A percentile compares a stretch with the other conserved stretches of the same genome.
phyloP scores from a whole-genome alignment of 2,113 vertebrate species.

The Apaloderma vittatum region DNA sequence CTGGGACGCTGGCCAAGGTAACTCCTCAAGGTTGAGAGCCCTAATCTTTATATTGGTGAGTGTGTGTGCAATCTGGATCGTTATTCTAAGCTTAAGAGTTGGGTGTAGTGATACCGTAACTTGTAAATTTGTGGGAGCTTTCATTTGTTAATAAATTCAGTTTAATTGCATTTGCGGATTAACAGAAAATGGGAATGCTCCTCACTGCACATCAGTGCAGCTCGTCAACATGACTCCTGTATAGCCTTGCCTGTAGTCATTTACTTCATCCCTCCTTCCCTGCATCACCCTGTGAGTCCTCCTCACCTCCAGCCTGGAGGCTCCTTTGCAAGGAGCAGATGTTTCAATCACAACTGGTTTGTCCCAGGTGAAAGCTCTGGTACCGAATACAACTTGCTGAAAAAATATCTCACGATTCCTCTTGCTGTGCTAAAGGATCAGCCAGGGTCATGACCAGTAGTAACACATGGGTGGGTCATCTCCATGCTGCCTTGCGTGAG shows the following conservation, averaged over 20 bases:
- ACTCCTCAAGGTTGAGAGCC: too few relatives aligned
- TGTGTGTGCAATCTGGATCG: too few relatives aligned
- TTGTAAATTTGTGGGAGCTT: too few relatives aligned
- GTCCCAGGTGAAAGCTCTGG: neutral
- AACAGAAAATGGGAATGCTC: too few relatives aligned
- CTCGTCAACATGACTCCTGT: neutral
- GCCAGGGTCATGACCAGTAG: neutral
- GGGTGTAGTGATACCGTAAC: too few relatives aligned
- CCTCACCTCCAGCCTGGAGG: neutral
- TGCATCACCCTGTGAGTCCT: neutral
- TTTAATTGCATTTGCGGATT: too few relatives aligned
- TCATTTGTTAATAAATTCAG: too few relatives aligned
- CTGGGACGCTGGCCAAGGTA: too few relatives aligned
- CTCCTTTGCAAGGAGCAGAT: neutral
- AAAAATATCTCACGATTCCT: neutral
- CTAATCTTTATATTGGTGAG: too few relatives aligned
- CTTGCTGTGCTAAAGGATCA: neutral
- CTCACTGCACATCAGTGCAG: neutral
- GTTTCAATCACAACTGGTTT: neutral
- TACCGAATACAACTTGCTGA: rapidly evolving
- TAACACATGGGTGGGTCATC: rapidly evolving
- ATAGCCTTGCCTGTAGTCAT: neutral
- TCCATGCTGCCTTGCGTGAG: neutral
- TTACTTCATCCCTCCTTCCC: neutral
- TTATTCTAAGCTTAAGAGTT: too few relatives aligned